Evolutionary conservation across 1,140 invertebrate genomes (phyloP), one percentile per base, ranked within the genome.

Genomic region (Drosophila athabasca): DNA sequence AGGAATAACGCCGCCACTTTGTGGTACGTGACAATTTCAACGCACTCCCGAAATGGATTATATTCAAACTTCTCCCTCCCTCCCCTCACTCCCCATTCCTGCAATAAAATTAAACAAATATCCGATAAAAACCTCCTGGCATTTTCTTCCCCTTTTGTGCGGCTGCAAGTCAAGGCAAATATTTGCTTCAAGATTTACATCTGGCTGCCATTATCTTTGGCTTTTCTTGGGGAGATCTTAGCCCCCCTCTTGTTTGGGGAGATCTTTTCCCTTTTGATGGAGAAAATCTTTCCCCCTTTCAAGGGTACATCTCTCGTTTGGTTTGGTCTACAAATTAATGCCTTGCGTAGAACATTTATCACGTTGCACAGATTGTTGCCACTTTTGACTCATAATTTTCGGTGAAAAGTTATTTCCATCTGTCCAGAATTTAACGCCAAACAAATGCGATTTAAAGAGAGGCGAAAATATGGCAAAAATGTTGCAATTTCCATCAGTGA

Each of bases 11-110:
- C 44, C 13, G 9, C 41, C 45, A 44, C 35, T 65, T 72, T 60
- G 67, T 70, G 67, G 84, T 88, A 85, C 85, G 85, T 85, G 85
- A 90, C 85, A 90, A 88, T 90, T 82, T 90, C 74, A 65, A 66
- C 87, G 61, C 80, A 82, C 24, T 58, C 24, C 55, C 71, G 15
- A 54, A 51, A 51, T 24, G 24, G 29, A 35, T 39, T 65, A n/a
- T 35, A 6, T 46, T 53, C 54, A 26, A 15, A 8, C 29, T 19
- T 19, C 17, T 0, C 29, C 6, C 26, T 44, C n/a, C 9, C 39
- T 62, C 7, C 35, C 24, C 50, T 22, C 13, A 24, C 64, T 44
- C 2, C 35, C 35, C 11, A 4, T 39, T 26, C 24, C 5, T 5
- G 4, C 11, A 39, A 17, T 39, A 19, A 39, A 65, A 55, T 68